Conservation (phyloP, 2,113 vertebrate species). For the Limanda limanda region DNA sequence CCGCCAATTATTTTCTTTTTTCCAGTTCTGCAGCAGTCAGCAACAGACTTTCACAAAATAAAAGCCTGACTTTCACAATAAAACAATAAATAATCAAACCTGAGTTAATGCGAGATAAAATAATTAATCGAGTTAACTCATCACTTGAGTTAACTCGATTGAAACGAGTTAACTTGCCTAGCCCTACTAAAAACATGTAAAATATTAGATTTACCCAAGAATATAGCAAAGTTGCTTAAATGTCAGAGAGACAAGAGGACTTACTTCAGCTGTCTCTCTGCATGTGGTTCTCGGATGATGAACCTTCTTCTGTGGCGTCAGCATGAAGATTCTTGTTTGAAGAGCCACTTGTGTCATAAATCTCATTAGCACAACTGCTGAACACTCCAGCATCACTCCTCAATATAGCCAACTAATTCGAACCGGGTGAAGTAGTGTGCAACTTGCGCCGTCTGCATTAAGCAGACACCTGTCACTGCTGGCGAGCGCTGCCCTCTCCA, state of each 20-base stretch:
- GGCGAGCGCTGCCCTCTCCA: conserved; percentile 13
- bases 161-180: too few relatives aligned
- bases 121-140: too few relatives aligned
- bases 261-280: background rate
- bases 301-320: conserved; percentile 46
- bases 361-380: conserved; percentile 59
- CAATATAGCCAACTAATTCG: conserved; percentile 61
- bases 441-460: conserved; percentile 60
- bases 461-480: conserved; percentile 74
- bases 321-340: conserved; percentile 63
- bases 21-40: too few relatives aligned
- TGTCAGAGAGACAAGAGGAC: background rate
- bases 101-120: too few relatives aligned
- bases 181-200: background rate
- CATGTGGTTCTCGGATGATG: conserved; percentile 59
- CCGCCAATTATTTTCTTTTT: too few relatives aligned
- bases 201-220: background rate
- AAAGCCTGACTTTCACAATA: too few relatives aligned
- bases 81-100: too few relatives aligned
- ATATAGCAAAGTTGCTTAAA: conserved; percentile 3
- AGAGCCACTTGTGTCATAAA: conserved; percentile 62
- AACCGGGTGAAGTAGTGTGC: conserved; percentile 45
- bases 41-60: too few relatives aligned
- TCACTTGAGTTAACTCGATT: too few relatives aligned
- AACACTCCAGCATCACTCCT: conserved; percentile 58